A percentile compares a stretch with the other conserved stretches of the same genome.
These are phyloP conservation scores for Augiades crinisus DNA, from an alignment of 2,888 invertebrate species.

Conservation along the genomic window DNA sequence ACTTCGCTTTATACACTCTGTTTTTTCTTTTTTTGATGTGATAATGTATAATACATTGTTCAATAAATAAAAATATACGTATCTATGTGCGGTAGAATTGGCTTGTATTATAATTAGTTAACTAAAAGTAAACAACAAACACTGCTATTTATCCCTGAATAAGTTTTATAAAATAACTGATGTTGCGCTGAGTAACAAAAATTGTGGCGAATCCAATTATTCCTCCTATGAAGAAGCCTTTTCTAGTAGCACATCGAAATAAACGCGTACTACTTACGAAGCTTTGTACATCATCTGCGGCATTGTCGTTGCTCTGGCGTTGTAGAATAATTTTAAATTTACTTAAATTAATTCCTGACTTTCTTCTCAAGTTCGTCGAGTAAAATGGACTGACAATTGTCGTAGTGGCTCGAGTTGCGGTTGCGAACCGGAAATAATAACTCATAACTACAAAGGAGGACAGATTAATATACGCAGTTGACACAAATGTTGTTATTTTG, in stretches of 20 bases:
- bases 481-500: background rate
- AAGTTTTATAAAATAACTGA: no score
- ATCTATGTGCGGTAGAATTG: no score
- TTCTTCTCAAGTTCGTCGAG: constrained; percentile 5
- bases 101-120: no score
- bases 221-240: no score
- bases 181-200: no score
- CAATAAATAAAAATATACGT: no score
- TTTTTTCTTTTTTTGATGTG: no score
- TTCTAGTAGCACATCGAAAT: no score
- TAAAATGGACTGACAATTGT: constrained; percentile 9
- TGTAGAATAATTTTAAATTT: constrained; percentile 3
- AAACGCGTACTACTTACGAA: background rate
- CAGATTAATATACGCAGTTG: constrained; percentile 7
- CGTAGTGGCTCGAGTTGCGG: constrained; percentile 8
- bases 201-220: no score
- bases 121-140: no score
- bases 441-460: constrained; percentile 6
- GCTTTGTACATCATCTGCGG: background rate
- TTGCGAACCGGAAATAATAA: constrained; percentile 12
- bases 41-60: no score
- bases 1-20: background rate
- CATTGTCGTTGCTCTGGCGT: background rate
- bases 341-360: constrained; percentile 14
- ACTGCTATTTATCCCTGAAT: no score